A percentile compares a stretch with the other conserved stretches of the same genome.
phyloP scores from a whole-genome alignment of 2,797 vertebrate species.

The Cuculus canorus region DNA sequence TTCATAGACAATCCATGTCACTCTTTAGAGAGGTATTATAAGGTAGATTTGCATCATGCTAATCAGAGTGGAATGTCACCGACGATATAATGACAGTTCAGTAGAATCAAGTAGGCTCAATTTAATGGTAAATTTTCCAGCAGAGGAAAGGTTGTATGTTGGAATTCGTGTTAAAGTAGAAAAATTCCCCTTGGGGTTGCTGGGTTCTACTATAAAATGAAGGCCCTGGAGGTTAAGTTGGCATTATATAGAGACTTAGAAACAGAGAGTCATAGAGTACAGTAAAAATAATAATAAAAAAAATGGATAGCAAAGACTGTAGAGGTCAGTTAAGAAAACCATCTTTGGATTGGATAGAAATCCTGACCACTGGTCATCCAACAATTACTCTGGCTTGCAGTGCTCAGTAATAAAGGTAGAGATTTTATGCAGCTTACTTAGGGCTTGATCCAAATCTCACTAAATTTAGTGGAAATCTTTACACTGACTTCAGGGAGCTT shows the following conservation, averaged over 20 bases:
- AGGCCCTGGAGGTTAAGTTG: background rate
- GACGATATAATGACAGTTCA: background rate
- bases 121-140: background rate
- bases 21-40: background rate
- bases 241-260: background rate
- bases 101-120: background rate
- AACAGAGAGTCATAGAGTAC: background rate
- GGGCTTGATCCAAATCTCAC: background rate
- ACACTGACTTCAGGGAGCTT: background rate
- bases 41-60: background rate
- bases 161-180: background rate
- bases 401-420: background rate
- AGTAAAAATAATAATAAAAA: background rate
- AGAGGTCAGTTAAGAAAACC: background rate
- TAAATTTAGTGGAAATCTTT: background rate
- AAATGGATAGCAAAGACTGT: background rate
- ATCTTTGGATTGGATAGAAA: background rate
- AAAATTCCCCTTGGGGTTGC: background rate
- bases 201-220: background rate
- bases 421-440: background rate
- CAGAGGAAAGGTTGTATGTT: background rate
- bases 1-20: background rate
- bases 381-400: background rate
- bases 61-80: background rate
- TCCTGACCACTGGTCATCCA: background rate